Percentiles rank a stretch among this genome's conserved stretches.
Evolutionary conservation across 2,113 vertebrate genomes (phyloP).

Genomic region (Neotoma lepida): DNA sequence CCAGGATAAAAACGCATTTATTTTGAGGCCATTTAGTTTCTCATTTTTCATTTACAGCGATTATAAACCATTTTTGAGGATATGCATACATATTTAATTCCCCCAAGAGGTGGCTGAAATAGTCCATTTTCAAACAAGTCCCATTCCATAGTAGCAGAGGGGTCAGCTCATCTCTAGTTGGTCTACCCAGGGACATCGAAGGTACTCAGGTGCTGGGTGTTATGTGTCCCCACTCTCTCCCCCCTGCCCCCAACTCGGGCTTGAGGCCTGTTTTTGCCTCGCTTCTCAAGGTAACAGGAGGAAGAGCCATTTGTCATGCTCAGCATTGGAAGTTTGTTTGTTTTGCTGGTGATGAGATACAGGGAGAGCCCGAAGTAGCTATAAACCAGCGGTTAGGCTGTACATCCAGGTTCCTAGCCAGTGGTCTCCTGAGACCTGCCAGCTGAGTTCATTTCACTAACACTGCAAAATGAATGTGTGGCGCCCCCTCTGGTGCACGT

Average conservation of each 20-base stretch:
- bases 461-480: slow-evolving; percentile 78
- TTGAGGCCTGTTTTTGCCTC: rapidly evolving
- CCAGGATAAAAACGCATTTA: slow-evolving; percentile 58
- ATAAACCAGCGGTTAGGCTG: not conserved
- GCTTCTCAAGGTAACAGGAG: not conserved
- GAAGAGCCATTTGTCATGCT: not conserved
- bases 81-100: slow-evolving; percentile 37
- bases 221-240: too few relatives aligned
- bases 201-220: not conserved
- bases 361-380: not conserved
- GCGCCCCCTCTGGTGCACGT: slow-evolving; percentile 80
- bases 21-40: slow-evolving; percentile 64
- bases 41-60: slow-evolving; percentile 63
- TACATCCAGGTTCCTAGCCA: not conserved
- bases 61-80: slow-evolving; percentile 45
- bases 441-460: slow-evolving; percentile 37
- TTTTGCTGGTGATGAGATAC: not conserved
- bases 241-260: rapidly evolving
- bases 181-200: rapidly evolving
- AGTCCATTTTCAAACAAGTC: not conserved
- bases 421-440: not conserved
- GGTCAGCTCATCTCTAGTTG: rapidly evolving
- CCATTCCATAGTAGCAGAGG: rapidly evolving
- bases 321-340: not conserved
- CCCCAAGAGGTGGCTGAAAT: slow-evolving; percentile 10